Percentiles rank a stretch among this genome's conserved stretches.
Evolutionary conservation across 2,888 invertebrate species (phyloP).

Genomic region (Athalia rosae): DNA sequence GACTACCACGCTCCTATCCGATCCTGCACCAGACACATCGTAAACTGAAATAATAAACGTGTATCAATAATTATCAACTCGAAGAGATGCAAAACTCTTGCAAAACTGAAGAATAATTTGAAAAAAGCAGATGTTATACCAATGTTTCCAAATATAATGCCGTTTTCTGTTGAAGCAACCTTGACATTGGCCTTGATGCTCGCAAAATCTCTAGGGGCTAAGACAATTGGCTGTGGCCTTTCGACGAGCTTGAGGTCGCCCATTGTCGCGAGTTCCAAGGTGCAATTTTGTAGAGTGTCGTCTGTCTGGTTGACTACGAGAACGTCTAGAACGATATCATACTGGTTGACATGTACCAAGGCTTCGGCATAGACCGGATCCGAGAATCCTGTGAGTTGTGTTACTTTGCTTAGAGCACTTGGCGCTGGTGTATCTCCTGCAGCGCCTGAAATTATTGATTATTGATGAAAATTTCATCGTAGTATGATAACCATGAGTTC

Average conservation of each 20-base stretch:
- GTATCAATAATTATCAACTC: not conserved
- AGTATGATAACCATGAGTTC: no score
- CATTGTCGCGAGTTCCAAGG: slow-evolving; percentile 96
- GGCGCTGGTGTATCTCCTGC: slow-evolving; percentile 76
- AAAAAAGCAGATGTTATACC: slow-evolving; percentile 76
- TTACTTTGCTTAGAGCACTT: slow-evolving; percentile 85
- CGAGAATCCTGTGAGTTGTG: slow-evolving; percentile 98
- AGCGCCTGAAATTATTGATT: slow-evolving; percentile 52
- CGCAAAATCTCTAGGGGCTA: slow-evolving; percentile 98
- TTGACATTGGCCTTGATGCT: slow-evolving; percentile 99
- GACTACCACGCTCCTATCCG: slow-evolving; percentile 97
- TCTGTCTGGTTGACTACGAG: slow-evolving; percentile 98
- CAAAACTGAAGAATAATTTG: not conserved
- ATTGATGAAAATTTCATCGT: no score
- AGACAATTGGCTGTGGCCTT: slow-evolving; percentile 95
- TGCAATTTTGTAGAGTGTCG: slow-evolving; percentile 98
- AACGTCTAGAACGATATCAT: slow-evolving; percentile 98
- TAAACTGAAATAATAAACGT: slow-evolving; percentile 81
- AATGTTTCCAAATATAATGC: slow-evolving; percentile 99
- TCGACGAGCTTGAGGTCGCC: slow-evolving; percentile 99
- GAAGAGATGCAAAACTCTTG: slow-evolving; percentile 10
- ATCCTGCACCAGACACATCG: slow-evolving; percentile 94
- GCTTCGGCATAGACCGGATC: slow-evolving; percentile 99
- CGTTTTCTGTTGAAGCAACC: slow-evolving; percentile 99
- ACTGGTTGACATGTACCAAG: slow-evolving; percentile 99